phyloP scores from a whole-genome alignment of 2,113 vertebrate species.

The Oreotrochilus melanogaster region DNA sequence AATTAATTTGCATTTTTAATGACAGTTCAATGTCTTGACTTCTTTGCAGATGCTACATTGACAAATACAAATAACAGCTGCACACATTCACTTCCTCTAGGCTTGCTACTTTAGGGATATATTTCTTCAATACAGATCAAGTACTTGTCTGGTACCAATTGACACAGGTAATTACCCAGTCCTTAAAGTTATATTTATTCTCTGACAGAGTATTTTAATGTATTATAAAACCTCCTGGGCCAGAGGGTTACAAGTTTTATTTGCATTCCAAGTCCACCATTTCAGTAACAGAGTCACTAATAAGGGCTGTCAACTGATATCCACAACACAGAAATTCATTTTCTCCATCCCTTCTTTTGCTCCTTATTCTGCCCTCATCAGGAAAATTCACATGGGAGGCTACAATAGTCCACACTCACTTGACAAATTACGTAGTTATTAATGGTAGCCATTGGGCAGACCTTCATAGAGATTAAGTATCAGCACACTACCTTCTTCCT shows the following conservation, averaged over 20 bases:
- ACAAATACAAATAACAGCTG: slow-evolving; percentile 46
- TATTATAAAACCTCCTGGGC: neutral
- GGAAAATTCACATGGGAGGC: neutral
- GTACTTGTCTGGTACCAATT: neutral
- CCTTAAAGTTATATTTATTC: slow-evolving; percentile 16
- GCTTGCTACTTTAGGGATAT: neutral
- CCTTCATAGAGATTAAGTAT: neutral
- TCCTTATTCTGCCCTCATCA: neutral
- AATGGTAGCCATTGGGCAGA: neutral
- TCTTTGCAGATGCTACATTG: slow-evolving; percentile 44
- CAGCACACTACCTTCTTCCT: neutral
- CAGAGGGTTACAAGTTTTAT: neutral
- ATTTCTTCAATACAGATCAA: neutral
- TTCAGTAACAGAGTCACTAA: neutral
- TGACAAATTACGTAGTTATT: neutral
- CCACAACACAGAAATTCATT: neutral
- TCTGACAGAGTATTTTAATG: neutral
- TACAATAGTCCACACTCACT: neutral
- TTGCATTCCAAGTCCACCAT: neutral
- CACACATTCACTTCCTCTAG: slow-evolving; percentile 33
- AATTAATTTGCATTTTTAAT: slow-evolving; percentile 85
- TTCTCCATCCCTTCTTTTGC: neutral
- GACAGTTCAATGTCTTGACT: slow-evolving; percentile 60
- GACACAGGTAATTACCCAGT: neutral
- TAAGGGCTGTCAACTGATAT: neutral